Conservation (phyloP, 2,888 invertebrate species). For the Melikaiella ostensackeni region DNA sequence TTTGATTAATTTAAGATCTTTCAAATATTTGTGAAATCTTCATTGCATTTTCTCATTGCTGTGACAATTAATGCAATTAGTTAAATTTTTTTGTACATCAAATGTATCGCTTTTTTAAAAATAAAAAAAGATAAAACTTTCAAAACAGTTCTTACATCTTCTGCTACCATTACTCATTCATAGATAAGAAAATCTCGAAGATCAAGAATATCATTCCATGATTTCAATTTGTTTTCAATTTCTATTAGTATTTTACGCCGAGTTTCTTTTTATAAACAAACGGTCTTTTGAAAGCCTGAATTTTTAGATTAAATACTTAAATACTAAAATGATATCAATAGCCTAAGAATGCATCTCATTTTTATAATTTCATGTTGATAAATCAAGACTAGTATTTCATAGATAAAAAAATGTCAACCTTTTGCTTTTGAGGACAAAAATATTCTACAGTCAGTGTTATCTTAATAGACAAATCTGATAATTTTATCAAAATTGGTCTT, state of each 20-base stretch:
- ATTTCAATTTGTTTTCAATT: no score
- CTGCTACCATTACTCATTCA: background rate
- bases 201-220: background rate
- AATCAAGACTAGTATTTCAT: no score
- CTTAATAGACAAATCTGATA: background rate
- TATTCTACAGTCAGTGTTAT: background rate
- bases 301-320: no score
- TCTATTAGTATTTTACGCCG: no score
- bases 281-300: no score
- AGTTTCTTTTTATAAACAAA: no score
- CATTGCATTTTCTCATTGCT: background rate
- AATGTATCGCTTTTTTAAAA: background rate
- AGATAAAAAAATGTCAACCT: no score
- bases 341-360: no score
- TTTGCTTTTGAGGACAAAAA: no score
- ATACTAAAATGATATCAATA: no score
- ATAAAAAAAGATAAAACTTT: background rate
- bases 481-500: background rate
- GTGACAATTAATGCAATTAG: background rate
- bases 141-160: background rate
- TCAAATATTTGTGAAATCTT: background rate
- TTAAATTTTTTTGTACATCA: background rate
- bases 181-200: background rate
- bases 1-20: background rate
- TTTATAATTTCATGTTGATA: no score